Percentiles rank a stretch among this genome's conserved stretches.
phyloP scores from a whole-genome alignment of 2,888 invertebrate genomes.

The Melipona bicolor region DNA sequence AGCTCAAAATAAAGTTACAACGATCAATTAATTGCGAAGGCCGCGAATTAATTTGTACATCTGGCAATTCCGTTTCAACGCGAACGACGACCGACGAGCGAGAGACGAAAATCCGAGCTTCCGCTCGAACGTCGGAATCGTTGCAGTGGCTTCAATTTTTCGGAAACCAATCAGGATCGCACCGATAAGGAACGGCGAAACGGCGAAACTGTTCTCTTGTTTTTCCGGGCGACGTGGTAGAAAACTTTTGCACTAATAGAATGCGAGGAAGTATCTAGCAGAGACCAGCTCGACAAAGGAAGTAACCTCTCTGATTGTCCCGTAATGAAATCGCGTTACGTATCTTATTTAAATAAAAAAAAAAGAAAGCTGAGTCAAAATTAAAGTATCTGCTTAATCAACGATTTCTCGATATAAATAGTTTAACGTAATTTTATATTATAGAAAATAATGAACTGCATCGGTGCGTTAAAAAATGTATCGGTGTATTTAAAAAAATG shows the following conservation, averaged over 20 bases:
- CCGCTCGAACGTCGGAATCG: not conserved
- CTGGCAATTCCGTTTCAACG: not conserved
- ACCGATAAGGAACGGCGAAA: not conserved
- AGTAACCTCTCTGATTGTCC: not conserved
- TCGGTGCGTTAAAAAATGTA: no score
- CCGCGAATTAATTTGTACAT: no score
- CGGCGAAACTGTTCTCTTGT: not conserved
- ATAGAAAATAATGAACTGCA: no score
- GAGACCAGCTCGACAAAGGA: not conserved
- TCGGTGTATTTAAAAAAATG: no score
- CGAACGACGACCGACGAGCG: not conserved
- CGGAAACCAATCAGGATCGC: conserved; percentile 7
- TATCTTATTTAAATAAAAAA: conserved; percentile 19
- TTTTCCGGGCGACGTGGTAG: not conserved
- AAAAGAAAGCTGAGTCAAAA: no score
- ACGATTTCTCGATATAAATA: no score
- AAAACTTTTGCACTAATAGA: conserved; percentile 6
- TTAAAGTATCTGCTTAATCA: no score
- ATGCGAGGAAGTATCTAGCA: conserved; percentile 33
- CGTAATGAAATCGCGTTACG: not conserved
- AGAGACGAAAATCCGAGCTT: not conserved
- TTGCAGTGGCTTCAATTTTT: not conserved
- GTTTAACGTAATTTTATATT: no score
- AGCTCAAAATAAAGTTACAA: no score
- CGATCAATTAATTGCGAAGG: no score